A percentile compares a stretch with the other conserved stretches of the same genome.
Conservation (phyloP, 2,113 vertebrate species). For the cattle (Bos taurus) region ARS-UCD2.0 NC_037334.1:46274001-46274500, state of each 20-base stretch:
- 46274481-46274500: too few species aligned
- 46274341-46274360: not conserved
- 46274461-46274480: not conserved
- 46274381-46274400: not conserved
- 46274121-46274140: conserved; percentile 96
- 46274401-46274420: not conserved
- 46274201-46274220: not conserved
- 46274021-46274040: conserved; percentile 99
- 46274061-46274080: conserved; percentile 99
- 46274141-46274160: conserved; percentile 99
- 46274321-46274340: not conserved
- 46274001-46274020: conserved; percentile 80
- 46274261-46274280: not conserved
- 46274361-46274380: not conserved
- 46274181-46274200: conserved; percentile 83
- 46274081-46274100: conserved; percentile 98
- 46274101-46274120: conserved; percentile 97
- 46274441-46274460: not conserved
- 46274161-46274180: conserved; percentile 98
- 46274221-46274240: not conserved
- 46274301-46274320: not conserved
- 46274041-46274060: conserved; percentile 99
- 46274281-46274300: not conserved
- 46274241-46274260: not conserved
- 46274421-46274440: not conserved